Evolutionary conservation across 2,888 invertebrate species (phyloP), one percentile per base, ranked within the genome.

Genomic region (Eueremaeus valkanovi): DNA sequence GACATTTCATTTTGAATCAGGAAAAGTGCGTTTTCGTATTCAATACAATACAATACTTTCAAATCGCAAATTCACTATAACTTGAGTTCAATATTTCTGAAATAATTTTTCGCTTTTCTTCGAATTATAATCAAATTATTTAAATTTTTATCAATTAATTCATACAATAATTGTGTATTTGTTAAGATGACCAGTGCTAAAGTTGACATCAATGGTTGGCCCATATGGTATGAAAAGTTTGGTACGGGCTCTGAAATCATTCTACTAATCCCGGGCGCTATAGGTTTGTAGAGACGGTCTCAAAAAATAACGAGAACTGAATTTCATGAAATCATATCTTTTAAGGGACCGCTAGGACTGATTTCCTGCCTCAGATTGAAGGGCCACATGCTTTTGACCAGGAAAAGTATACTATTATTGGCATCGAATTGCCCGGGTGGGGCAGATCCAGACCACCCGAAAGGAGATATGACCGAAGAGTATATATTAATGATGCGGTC

Each of bases 251-350:
- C 87, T 85, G 81, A 86, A 84, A 78, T 85, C 31, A 82, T 93
- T 0, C 83, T 94, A 6, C 87, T 91, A 76, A 85, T 92, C 81
- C 93, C 93, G 0, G 93, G 93, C 49, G 90, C 91, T 0, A 73
- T 75, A 55, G 63, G 49, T 31, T 21, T 21, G 11, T 11, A 58
- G 36, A 5, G 11, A 45, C 18, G 16, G 16, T 45, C 18, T n/a
- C n/a, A n/a, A n/a, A n/a, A n/a, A n/a, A n/a, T n/a, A 24, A 21
- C 8, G 21, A 8, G 6, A 1, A 3, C 21, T 8, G 21, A 16
- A 21, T 1, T n/a, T 55, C 1, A 16, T 24, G 21, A 24, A 8
- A n/a, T n/a, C n/a, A n/a, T n/a, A n/a, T n/a, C n/a, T n/a, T 55
- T 55, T 21, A 3, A 66, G 66, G 66, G 3, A 36, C 66, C 1